Conservation (phyloP, 2,113 vertebrate species). For the Silurus meridionalis region DNA sequence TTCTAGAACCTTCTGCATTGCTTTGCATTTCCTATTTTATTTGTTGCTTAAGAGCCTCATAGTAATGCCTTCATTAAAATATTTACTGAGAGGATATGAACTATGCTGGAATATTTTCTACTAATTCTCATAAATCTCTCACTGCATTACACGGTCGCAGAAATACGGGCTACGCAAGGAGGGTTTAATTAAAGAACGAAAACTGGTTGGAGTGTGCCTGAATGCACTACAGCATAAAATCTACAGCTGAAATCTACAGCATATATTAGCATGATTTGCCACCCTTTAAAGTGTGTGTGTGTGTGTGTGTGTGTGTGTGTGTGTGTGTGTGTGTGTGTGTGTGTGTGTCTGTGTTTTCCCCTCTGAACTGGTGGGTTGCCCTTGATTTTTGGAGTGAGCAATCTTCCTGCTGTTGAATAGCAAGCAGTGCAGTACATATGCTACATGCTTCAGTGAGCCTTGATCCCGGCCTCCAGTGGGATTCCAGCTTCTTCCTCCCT, state of each 20-base stretch:
- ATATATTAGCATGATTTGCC: neutral
- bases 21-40: neutral
- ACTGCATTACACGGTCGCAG: neutral
- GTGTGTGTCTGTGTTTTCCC: neutral
- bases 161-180: slow-evolving; percentile 1
- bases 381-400: slow-evolving; percentile 24
- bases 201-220: neutral
- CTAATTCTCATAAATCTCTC: slow-evolving; percentile 16
- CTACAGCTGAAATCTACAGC: slow-evolving; percentile 17
- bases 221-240: neutral
- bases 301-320: neutral
- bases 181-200: slow-evolving; percentile 40
- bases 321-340: neutral
- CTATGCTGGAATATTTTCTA: neutral
- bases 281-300: neutral
- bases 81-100: slow-evolving; percentile 23
- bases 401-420: slow-evolving; percentile 34
- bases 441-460: slow-evolving; percentile 31
- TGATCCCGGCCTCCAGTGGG: slow-evolving; percentile 27
- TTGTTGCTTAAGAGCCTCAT: slow-evolving; percentile 6
- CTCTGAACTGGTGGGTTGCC: neutral
- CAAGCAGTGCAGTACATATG: slow-evolving; percentile 43
- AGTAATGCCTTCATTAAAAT: slow-evolving; percentile 12
- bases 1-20: neutral
- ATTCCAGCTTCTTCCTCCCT: slow-evolving; percentile 24